phyloP scores from a whole-genome alignment of 1,140 invertebrate genomes.

The Brachionus plicatilis region DNA sequence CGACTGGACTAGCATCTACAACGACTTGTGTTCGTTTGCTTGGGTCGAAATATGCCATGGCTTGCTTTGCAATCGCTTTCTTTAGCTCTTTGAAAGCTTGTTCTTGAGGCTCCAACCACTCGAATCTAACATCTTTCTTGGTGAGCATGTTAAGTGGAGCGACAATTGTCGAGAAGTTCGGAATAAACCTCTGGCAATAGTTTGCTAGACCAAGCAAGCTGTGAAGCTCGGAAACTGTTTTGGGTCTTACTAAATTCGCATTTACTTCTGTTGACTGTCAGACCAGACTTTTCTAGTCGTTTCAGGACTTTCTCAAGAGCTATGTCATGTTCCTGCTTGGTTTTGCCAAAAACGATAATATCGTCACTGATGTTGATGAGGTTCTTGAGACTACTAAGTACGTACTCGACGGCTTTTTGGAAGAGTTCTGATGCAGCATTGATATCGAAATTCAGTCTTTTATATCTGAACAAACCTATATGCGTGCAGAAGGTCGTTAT shows the following conservation, averaged over 20 bases:
- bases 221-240: background rate
- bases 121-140: conserved; percentile 40
- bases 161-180: conserved; percentile 42
- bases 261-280: background rate
- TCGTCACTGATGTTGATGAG: background rate
- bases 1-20: conserved; percentile 46
- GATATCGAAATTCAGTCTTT: background rate
- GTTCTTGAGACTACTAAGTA: background rate
- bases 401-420: background rate
- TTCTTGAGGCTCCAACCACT: conserved; percentile 42
- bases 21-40: background rate
- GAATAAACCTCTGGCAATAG: conserved; percentile 41
- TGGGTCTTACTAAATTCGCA: background rate
- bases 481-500: background rate
- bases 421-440: conserved; percentile 4
- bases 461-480: background rate
- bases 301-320: background rate
- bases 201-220: conserved; percentile 13
- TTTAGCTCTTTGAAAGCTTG: conserved; percentile 43
- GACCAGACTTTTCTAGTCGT: background rate
- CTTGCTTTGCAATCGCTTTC: conserved; percentile 19
- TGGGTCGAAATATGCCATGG: background rate
- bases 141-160: conserved; percentile 43
- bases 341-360: background rate
- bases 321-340: background rate